phyloP scores from a whole-genome alignment of 2,797 vertebrate species.

The Xenentodon cancila region DNA sequence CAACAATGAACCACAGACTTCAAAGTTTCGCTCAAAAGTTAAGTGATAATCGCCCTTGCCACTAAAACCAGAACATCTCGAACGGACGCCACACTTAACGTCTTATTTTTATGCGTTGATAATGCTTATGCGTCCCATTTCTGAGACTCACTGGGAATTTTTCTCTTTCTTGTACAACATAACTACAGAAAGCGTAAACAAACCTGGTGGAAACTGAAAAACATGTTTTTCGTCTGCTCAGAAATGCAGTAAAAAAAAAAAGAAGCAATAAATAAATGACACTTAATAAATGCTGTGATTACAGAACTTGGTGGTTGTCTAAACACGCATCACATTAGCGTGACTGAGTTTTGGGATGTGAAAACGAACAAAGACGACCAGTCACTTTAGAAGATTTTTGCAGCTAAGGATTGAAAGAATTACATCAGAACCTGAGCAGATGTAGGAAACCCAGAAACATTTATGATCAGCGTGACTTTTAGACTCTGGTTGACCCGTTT shows the following conservation, averaged over 20 bases:
- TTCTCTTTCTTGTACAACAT: no score
- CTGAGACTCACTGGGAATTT: no score
- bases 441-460: neutral
- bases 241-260: no score
- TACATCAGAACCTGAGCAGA: neutral
- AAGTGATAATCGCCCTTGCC: neutral
- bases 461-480: neutral
- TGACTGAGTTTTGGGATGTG: neutral
- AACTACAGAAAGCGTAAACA: no score
- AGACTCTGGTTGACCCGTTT: neutral
- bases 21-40: neutral
- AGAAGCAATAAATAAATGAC: no score
- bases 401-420: neutral
- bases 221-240: no score
- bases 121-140: no score
- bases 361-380: neutral
- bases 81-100: no score
- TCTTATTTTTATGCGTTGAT: no score
- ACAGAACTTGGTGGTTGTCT: no score
- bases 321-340: accelerated
- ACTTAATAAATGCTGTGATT: no score
- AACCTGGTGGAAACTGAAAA: no score
- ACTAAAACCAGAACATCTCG: neutral
- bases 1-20: neutral
- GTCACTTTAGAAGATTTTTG: neutral